Conservation (phyloP, 2,797 vertebrate species). For the Meda fulgida region DNA sequence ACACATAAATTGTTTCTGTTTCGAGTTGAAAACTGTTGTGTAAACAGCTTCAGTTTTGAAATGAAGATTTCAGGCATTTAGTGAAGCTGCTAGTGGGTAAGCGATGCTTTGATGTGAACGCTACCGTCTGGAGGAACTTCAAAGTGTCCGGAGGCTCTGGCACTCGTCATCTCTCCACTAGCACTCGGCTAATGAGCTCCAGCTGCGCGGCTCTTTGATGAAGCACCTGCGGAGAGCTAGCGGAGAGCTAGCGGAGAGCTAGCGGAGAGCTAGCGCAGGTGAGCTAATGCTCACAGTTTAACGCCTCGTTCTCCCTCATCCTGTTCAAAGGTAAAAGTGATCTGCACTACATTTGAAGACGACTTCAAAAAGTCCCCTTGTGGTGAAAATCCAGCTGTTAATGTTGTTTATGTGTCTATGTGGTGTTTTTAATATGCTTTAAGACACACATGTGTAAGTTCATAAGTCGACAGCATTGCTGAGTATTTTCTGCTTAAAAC, state of each 20-base stretch:
- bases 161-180: constrained; percentile 57
- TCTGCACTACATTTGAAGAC: not conserved
- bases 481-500: no score
- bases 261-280: constrained; percentile 45
- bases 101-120: constrained; percentile 11
- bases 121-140: constrained; percentile 75
- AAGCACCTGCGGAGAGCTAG: constrained; percentile 50
- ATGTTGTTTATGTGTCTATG: no score
- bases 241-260: constrained; percentile 39
- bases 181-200: constrained; percentile 79
- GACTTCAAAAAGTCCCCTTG: not conserved
- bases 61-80: not conserved
- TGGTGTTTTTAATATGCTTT: no score
- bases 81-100: not conserved
- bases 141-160: constrained; percentile 67
- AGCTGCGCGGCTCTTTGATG: constrained; percentile 72
- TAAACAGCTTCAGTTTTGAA: not conserved
- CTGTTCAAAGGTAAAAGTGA: not conserved
- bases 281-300: not conserved
- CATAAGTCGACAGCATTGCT: no score
- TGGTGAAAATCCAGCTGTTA: no score
- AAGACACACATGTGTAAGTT: no score
- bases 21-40: not conserved
- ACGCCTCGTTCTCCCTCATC: not conserved
- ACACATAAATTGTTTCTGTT: not conserved